Percentiles rank a stretch among this genome's conserved stretches.
Evolutionary conservation across 92 coral and sea anemone genomes (phyloP).

Genomic region (Bergia sp.): DNA sequence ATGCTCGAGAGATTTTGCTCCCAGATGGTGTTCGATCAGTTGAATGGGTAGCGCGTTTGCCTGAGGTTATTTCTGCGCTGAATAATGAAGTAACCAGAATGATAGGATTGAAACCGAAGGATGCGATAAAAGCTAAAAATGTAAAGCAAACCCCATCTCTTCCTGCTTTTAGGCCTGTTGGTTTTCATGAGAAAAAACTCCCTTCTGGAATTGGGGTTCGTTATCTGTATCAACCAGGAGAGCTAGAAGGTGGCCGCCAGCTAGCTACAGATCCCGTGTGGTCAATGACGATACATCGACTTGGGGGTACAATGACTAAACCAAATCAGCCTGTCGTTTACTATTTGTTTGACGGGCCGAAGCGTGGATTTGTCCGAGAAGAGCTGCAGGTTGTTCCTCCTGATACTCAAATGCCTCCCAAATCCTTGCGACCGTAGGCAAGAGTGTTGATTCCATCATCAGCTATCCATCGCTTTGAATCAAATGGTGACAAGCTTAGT

Average conservation of each 20-base stretch:
- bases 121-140: not conserved
- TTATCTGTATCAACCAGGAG: too few relatives aligned
- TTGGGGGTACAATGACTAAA: too few relatives aligned
- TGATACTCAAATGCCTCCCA: not conserved
- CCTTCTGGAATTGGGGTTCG: too few relatives aligned
- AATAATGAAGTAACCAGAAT: constrained; percentile 21
- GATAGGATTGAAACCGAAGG: not conserved
- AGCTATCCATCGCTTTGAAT: constrained; percentile 20
- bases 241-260: constrained; percentile 33
- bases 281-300: not conserved
- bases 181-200: constrained; percentile 2
- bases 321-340: too few relatives aligned
- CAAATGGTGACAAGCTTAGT: constrained; percentile 22
- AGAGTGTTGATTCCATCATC: constrained; percentile 34
- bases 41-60: constrained; percentile 7
- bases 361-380: too few relatives aligned
- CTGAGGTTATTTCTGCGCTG: not conserved
- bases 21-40: not conserved
- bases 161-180: not conserved
- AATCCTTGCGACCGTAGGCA: constrained; percentile 5
- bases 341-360: too few relatives aligned
- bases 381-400: not conserved
- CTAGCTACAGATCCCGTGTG: constrained; percentile 44
- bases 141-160: not conserved
- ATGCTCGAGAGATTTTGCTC: not conserved